These are phyloP conservation scores for Nothobranchius furzeri DNA, from an alignment of 2,113 vertebrate genomes.

Conservation along the genomic window DNA sequence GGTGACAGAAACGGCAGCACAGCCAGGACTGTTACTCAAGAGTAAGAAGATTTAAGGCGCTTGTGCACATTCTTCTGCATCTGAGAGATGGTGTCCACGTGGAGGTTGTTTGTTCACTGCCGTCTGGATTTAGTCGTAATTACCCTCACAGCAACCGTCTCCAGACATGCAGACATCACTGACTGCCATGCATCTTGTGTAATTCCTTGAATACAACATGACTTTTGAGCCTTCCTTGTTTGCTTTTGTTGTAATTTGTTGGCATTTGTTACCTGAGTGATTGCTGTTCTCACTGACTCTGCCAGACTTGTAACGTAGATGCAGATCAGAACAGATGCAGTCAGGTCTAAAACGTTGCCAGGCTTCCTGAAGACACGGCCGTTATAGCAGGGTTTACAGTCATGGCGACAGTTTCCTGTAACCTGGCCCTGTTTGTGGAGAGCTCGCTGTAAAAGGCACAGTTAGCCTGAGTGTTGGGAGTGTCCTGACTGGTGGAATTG, in stretches of 20 bases:
- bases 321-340: conserved; percentile 30
- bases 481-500: conserved; percentile 47
- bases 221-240: conserved; percentile 12
- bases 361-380: conserved; percentile 15
- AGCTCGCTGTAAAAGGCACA: conserved; percentile 25
- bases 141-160: conserved; percentile 37
- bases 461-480: conserved; percentile 7
- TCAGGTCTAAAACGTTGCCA: conserved; percentile 40
- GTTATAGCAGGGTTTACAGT: conserved; percentile 37
- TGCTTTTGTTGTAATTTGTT: conserved; percentile 21
- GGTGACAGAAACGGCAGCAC: neutral
- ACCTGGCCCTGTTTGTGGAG: conserved; percentile 41
- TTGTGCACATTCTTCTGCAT: neutral
- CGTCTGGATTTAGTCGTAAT: conserved; percentile 41
- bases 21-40: conserved; percentile 2
- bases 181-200: conserved; percentile 1
- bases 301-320: conserved; percentile 38
- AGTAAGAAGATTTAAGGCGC: neutral
- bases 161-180: conserved; percentile 29
- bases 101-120: conserved; percentile 30
- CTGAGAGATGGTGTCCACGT: conserved; percentile 43
- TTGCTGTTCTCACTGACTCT: conserved; percentile 46
- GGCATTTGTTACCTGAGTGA: conserved; percentile 17
- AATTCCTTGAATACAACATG: conserved; percentile 26
- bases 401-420: conserved; percentile 42